Evolutionary conservation across 23 tunicate genomes (phyloP), one percentile per base, ranked within the genome.

Genomic region (Trididemnum miniatum): DNA sequence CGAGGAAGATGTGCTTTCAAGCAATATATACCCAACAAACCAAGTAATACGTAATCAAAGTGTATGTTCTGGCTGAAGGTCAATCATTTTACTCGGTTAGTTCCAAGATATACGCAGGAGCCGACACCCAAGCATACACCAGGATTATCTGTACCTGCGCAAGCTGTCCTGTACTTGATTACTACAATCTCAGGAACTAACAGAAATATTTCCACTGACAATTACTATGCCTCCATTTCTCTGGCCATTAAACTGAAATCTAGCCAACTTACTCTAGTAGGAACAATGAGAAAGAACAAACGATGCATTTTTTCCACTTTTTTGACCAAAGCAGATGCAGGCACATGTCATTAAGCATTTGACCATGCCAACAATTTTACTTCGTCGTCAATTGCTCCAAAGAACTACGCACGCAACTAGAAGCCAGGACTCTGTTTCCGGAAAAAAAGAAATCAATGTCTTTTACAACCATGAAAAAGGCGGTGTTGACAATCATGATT

Each of bases 1-100:
- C 30, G 79, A 40, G 79, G 79, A 38, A 73, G 79, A 73, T 73
- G 79, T 39, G 9, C 31, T 5, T 39, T 73, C 79, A 73, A 40
- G 31, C 57, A 73, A 73, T 39, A 73, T 73, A 73, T 73, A 27
- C 79, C 79, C 26, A 73, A 73, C 79, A 73, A 73, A 31, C 59
- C 79, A 39, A 40, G 59, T 28, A 73, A 73, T 73, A 73, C 31
- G 79, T 57, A 9, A 73, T 73, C 57, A 73, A 73, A 59, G 59
- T 73, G 59, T 40, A 73, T 38, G 59, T 40, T 38, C 29, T 73
- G 57, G 79, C 79, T 22, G 79, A 73, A 37, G 32, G 75, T 32
- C 37, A 67, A 67, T 67, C 75, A 30, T 67, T 67, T 32, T 67
- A 67, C 38, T 67, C 75, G 37, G 75, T 67, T 67, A 32, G 75